phyloP scores from a whole-genome alignment of 2,888 invertebrate species.

The Zonitis immaculata region DNA sequence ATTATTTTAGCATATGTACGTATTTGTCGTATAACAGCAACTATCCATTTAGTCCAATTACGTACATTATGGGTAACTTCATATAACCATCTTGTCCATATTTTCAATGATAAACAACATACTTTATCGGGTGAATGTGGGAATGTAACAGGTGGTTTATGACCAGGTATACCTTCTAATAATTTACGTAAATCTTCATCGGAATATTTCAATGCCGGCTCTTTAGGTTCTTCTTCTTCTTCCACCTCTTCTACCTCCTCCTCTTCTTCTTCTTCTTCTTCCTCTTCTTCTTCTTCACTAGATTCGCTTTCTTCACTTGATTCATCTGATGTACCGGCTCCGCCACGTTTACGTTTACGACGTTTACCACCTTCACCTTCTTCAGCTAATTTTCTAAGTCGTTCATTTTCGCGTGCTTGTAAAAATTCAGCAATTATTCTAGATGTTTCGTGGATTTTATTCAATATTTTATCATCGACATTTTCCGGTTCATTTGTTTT shows the following conservation, averaged over 20 bases:
- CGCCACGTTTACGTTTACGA: not conserved
- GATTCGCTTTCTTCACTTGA: too few relatives aligned
- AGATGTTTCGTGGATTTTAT: conserved; percentile 35
- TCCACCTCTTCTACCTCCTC: too few relatives aligned
- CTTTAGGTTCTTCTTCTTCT: conserved; percentile 4
- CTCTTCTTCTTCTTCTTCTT: too few relatives aligned
- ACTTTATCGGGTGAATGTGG: conserved; percentile 41
- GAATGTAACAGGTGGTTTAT: conserved; percentile 33
- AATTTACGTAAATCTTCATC: not conserved
- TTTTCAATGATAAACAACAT: conserved; percentile 43
- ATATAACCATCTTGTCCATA: conserved; percentile 43
- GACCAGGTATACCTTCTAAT: conserved; percentile 34
- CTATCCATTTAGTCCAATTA: conserved; percentile 43
- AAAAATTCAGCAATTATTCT: conserved; percentile 28
- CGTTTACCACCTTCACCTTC: conserved; percentile 6
- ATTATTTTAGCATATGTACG: conserved; percentile 37
- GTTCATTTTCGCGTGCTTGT: not conserved
- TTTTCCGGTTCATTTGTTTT: conserved; percentile 31
- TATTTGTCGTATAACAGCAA: conserved; percentile 35
- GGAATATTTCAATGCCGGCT: conserved; percentile 1
- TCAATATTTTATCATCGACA: conserved; percentile 29
- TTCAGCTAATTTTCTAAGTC: not conserved
- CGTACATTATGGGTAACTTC: conserved; percentile 44
- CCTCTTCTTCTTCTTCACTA: too few relatives aligned
- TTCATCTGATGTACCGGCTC: too few relatives aligned